phyloP scores from a whole-genome alignment of 2,888 invertebrate species.

The Tuta absoluta region DNA sequence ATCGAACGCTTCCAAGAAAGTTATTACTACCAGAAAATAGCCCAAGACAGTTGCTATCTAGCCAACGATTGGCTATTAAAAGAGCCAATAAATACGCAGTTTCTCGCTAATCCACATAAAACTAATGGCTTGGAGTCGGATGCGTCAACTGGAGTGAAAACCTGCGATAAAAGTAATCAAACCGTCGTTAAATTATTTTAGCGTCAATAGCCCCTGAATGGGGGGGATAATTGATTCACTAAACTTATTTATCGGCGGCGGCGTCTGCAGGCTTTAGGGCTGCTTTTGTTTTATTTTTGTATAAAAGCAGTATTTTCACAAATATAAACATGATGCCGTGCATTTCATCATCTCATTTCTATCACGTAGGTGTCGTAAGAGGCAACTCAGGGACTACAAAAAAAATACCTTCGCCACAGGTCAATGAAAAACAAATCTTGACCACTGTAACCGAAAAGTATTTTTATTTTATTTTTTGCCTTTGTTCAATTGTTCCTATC shows the following conservation, averaged over 20 bases:
- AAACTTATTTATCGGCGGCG: slow-evolving; percentile 29
- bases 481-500: too few species aligned
- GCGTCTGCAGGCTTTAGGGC: slow-evolving; percentile 2
- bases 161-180: slow-evolving; percentile 80
- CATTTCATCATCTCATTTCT: too few species aligned
- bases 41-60: slow-evolving; percentile 36
- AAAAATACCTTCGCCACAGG: too few species aligned
- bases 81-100: slow-evolving; percentile 71
- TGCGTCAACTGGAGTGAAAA: slow-evolving; percentile 76
- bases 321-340: too few species aligned
- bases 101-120: slow-evolving; percentile 76
- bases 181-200: slow-evolving; percentile 79
- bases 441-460: too few species aligned
- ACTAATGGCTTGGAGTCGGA: slow-evolving; percentile 72
- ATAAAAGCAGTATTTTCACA: neutral
- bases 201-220: slow-evolving; percentile 51
- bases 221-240: slow-evolving; percentile 39
- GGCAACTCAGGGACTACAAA: too few species aligned
- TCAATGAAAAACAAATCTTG: too few species aligned
- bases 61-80: slow-evolving; percentile 48
- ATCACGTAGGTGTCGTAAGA: too few species aligned
- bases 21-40: slow-evolving; percentile 7
- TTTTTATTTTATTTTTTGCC: too few species aligned
- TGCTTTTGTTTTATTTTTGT: neutral
- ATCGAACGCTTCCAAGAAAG: neutral